These are phyloP conservation scores for Triops longicaudatus DNA, from an alignment of 1,140 invertebrate species.

Conservation along the genomic window DNA sequence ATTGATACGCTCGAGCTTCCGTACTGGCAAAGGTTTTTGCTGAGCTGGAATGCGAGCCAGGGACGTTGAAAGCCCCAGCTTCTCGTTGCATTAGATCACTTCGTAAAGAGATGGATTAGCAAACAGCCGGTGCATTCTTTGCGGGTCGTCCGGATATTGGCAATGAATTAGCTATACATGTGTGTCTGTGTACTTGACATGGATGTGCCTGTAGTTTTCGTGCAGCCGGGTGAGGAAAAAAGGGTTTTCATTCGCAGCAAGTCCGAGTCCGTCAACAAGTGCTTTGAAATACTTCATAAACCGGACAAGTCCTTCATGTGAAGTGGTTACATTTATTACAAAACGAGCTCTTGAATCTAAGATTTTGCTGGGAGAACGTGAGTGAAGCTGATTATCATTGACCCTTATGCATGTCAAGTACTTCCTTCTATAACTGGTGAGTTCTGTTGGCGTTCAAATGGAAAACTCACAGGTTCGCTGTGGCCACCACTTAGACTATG, in stretches of 20 bases:
- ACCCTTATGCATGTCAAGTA: constrained; percentile 12
- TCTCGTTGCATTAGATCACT: not conserved
- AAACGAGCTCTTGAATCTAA: constrained; percentile 3
- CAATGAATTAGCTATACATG: not conserved
- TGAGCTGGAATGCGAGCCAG: not conserved
- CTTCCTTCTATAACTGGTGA: constrained; percentile 1
- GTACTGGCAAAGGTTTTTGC: not conserved
- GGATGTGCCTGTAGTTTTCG: not conserved
- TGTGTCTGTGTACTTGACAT: too few relatives aligned
- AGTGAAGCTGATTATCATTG: constrained; percentile 15
- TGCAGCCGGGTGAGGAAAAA: not conserved
- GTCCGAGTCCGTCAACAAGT: not conserved
- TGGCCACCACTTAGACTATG: not conserved
- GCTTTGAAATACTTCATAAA: constrained; percentile 13
- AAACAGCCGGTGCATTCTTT: not conserved
- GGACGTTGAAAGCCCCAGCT: not conserved
- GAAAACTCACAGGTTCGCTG: not conserved
- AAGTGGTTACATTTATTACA: constrained; percentile 15
- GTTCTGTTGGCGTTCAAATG: constrained; percentile 11
- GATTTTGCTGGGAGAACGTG: not conserved
- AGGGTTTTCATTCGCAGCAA: not conserved
- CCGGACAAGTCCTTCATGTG: constrained; percentile 14
- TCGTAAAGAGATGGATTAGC: constrained; percentile 4
- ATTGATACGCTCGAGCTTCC: not conserved
- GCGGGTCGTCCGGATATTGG: not conserved